Percentiles rank a stretch among this genome's conserved stretches.
Conservation (phyloP, 2,797 vertebrate genomes). For the Gymnoscopelus braueri region DNA sequence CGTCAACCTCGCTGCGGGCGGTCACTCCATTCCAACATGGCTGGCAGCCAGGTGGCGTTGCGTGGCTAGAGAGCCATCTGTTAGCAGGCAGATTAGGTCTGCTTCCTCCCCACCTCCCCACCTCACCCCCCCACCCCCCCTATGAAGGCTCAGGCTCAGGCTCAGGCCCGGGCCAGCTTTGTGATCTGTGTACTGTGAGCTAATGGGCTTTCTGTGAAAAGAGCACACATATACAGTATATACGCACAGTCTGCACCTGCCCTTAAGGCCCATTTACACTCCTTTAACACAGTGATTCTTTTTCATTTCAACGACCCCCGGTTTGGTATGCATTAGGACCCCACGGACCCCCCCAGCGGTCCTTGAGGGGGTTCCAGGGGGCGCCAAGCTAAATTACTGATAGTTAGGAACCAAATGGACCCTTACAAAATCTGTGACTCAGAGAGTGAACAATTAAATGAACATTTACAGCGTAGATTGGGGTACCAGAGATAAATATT, state of each 20-base stretch:
- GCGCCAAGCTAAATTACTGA: too few species aligned
- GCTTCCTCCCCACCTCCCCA: slow-evolving; percentile 46
- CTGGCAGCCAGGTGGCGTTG: slow-evolving; percentile 59
- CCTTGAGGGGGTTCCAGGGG: too few species aligned
- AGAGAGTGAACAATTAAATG: too few species aligned
- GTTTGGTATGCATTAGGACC: too few species aligned
- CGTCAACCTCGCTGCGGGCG: slow-evolving; percentile 57
- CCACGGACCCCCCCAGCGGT: too few species aligned
- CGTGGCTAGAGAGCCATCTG: slow-evolving; percentile 71
- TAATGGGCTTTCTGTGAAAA: slow-evolving; percentile 62
- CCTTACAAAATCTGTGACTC: too few species aligned
- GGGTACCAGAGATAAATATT: too few species aligned
- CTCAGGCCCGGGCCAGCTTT: slow-evolving; percentile 38
- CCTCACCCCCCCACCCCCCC: slow-evolving; percentile 16
- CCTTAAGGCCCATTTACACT: too few species aligned
- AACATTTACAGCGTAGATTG: too few species aligned
- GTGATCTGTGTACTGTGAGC: slow-evolving; percentile 61
- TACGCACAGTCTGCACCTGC: slow-evolving; percentile 53
- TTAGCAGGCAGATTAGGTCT: slow-evolving; percentile 70
- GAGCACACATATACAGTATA: not conserved
- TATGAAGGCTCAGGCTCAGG: slow-evolving; percentile 34
- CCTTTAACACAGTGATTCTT: too few species aligned
- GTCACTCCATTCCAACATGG: slow-evolving; percentile 55
- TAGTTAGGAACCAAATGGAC: too few species aligned
- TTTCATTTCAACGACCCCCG: too few species aligned